A percentile compares a stretch with the other conserved stretches of the same genome.
Evolutionary conservation across 2,888 invertebrate genomes (phyloP).

Genomic region (Lepetodrilus schrolli): DNA sequence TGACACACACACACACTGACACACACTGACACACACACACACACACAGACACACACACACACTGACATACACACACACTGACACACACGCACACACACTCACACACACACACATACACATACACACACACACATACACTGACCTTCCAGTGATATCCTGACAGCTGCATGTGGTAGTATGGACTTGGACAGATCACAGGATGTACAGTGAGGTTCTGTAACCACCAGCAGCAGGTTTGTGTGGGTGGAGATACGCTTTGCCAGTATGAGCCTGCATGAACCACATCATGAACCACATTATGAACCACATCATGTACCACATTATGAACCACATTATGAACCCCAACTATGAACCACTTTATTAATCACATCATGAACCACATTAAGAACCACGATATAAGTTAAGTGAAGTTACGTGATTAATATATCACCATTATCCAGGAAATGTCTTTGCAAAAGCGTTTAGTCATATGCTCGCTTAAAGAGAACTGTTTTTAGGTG

Average conservation of each 20-base stretch:
- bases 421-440: too few relatives aligned
- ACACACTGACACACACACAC: not conserved
- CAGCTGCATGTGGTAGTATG: slow-evolving; percentile 47
- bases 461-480: too few relatives aligned
- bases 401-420: too few relatives aligned
- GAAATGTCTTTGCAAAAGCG: too few relatives aligned
- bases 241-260: slow-evolving; percentile 44
- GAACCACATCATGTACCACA: too few relatives aligned
- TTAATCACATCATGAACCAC: too few relatives aligned
- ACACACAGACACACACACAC: not conserved
- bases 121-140: not conserved
- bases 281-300: too few relatives aligned
- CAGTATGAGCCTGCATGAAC: slow-evolving; percentile 48
- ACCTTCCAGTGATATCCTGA: slow-evolving; percentile 31
- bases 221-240: slow-evolving; percentile 61
- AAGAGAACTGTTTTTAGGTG: too few relatives aligned
- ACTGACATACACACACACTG: not conserved
- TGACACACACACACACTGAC: not conserved
- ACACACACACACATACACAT: not conserved
- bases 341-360: too few relatives aligned
- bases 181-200: slow-evolving; percentile 36
- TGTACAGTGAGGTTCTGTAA: slow-evolving; percentile 43
- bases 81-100: not conserved
- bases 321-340: too few relatives aligned
- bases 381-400: too few relatives aligned